These are phyloP conservation scores for Periplaneta americana DNA, from an alignment of 1,140 invertebrate genomes.

Conservation along the genomic window DNA sequence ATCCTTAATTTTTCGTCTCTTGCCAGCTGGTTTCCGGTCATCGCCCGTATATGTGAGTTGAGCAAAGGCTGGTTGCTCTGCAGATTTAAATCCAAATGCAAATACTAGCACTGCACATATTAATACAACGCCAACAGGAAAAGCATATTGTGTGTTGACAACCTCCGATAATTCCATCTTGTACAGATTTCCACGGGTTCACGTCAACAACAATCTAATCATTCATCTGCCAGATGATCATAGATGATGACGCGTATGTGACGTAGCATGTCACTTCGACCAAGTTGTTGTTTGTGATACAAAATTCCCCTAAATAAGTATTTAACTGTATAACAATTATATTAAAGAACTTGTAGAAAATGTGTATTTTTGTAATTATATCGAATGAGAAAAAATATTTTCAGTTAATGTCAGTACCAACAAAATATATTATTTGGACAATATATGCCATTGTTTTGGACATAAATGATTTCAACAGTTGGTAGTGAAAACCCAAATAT, in stretches of 20 bases:
- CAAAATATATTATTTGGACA: no score
- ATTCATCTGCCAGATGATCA: not conserved
- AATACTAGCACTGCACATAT: slow-evolving; percentile 55
- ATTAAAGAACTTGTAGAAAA: not conserved
- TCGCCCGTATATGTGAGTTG: slow-evolving; percentile 51
- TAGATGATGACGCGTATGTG: not conserved
- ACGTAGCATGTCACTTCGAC: not conserved
- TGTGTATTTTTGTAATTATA: not conserved
- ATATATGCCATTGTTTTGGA: not conserved
- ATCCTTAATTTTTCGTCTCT: slow-evolving; percentile 63
- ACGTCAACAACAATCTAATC: slow-evolving; percentile 1
- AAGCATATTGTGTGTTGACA: slow-evolving; percentile 43
- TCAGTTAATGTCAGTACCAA: no score
- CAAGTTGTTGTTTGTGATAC: not conserved
- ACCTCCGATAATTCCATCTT: slow-evolving; percentile 16
- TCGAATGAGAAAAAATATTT: not conserved
- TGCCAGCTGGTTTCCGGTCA: slow-evolving; percentile 55
- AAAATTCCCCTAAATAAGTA: not conserved
- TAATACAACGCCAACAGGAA: slow-evolving; percentile 59
- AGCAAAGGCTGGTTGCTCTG: slow-evolving; percentile 64
- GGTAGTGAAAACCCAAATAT: not conserved
- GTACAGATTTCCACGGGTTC: not conserved
- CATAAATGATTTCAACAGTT: not conserved
- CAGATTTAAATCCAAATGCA: slow-evolving; percentile 64
- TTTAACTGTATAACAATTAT: not conserved